Evolutionary conservation across 37 sponge, comb jelly and placozoan genomes (phyloP).

Genomic region (Tethya wilhelma): DNA sequence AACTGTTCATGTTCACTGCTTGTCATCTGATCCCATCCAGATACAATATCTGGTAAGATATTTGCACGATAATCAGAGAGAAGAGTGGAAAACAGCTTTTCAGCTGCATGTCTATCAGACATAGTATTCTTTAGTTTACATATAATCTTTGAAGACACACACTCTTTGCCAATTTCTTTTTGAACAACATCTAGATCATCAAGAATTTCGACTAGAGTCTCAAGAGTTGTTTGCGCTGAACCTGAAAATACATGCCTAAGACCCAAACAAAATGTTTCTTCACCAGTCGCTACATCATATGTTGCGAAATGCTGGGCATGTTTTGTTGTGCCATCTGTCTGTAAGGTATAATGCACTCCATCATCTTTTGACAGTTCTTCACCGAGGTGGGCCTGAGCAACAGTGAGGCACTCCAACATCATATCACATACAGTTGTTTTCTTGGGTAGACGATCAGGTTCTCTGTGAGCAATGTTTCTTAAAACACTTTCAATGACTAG

Average conservation of each 20-base stretch:
- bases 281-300: constrained; percentile 1
- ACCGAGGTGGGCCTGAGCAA: constrained; percentile 45
- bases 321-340: constrained; percentile 50
- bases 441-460: constrained; percentile 20
- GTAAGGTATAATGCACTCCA: neutral
- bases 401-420: constrained; percentile 21
- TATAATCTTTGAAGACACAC: constrained; percentile 2
- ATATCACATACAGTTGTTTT: constrained; percentile 1
- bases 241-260: constrained; percentile 43
- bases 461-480: constrained; percentile 13
- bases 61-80: constrained; percentile 22
- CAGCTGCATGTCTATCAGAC: too few species aligned
- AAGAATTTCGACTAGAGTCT: constrained; percentile 22
- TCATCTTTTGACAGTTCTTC: constrained; percentile 8
- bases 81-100: constrained; percentile 26
- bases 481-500: constrained; percentile 28
- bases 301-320: constrained; percentile 30
- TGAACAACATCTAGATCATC: too few species aligned
- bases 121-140: constrained; percentile 32
- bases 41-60: constrained; percentile 2
- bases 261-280: constrained; percentile 6
- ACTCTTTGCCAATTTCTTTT: too few species aligned
- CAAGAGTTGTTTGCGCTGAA: constrained; percentile 30
- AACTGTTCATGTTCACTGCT: neutral
- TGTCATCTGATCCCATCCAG: constrained; percentile 2